A percentile compares a stretch with the other conserved stretches of the same genome.
phyloP scores from a whole-genome alignment of 1,140 invertebrate species.

The Drosophila oshimai region DNA sequence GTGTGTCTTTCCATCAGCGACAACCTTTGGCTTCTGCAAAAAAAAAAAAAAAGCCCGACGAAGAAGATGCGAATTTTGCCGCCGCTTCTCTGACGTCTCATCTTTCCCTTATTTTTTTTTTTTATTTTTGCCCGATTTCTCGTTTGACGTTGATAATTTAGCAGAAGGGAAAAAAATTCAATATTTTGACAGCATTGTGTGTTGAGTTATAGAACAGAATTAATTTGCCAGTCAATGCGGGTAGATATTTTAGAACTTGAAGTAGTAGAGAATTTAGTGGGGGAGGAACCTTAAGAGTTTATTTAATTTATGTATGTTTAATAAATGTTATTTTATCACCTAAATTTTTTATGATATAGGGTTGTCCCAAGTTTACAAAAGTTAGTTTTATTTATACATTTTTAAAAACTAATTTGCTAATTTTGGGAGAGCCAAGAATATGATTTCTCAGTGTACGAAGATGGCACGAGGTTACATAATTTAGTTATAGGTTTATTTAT shows the following conservation, averaged over 20 bases:
- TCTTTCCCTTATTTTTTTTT: constrained; percentile 20
- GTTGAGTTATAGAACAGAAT: constrained; percentile 76
- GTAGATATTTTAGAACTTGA: constrained; percentile 3
- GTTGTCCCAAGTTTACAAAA: no score
- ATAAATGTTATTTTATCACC: no score
- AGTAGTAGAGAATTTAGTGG: background rate
- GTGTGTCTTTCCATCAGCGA: constrained; percentile 8
- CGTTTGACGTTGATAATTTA: constrained; percentile 72
- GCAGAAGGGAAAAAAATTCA: constrained; percentile 57
- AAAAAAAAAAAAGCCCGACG: background rate
- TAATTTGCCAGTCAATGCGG: constrained; percentile 54
- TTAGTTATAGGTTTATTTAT: no score
- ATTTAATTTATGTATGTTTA: no score
- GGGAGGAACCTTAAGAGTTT: background rate
- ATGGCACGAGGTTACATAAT: no score
- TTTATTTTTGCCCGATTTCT: constrained; percentile 17
- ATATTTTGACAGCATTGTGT: constrained; percentile 80
- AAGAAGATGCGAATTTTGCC: constrained; percentile 31
- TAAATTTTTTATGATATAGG: no score
- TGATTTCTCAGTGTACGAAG: no score
- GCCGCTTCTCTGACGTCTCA: constrained; percentile 25
- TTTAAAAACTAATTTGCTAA: no score
- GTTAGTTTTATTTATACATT: no score
- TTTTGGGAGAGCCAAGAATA: no score
- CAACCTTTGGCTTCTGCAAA: constrained; percentile 66